These are phyloP conservation scores for Laticauda laticaudata DNA, from an alignment of 2,113 vertebrate species.

Conservation along the genomic window DNA sequence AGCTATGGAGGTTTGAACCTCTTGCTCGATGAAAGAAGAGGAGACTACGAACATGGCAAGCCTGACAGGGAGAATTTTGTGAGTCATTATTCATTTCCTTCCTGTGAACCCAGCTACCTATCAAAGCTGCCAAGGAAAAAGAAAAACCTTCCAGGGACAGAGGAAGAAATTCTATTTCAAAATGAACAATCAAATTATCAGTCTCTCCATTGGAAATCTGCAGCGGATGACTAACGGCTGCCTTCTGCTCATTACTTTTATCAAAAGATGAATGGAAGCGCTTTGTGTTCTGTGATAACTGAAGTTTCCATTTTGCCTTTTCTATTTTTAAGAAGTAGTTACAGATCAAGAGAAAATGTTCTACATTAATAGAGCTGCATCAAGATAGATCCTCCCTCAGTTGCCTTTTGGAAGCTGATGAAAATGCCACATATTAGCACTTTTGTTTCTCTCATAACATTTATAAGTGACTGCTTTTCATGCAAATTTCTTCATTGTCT, in stretches of 20 bases:
- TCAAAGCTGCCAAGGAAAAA: conserved; percentile 58
- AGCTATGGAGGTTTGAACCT: background rate
- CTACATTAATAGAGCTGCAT: conserved; percentile 55
- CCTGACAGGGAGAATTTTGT: conserved; percentile 33
- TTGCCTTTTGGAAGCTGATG: conserved; percentile 58
- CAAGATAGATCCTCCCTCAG: conserved; percentile 65
- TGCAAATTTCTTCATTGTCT: conserved; percentile 70
- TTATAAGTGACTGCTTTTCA: conserved; percentile 66
- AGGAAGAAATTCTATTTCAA: conserved; percentile 61
- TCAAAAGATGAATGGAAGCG: conserved; percentile 65
- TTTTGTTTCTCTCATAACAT: conserved; percentile 65
- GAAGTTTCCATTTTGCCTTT: conserved; percentile 68
- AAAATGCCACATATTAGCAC: conserved; percentile 62
- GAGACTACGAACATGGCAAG: background rate
- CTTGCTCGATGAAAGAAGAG: conserved; percentile 30
- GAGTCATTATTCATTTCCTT: conserved; percentile 43
- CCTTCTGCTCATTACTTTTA: conserved; percentile 65
- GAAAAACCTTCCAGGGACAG: conserved; percentile 54
- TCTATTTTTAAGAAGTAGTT: conserved; percentile 71
- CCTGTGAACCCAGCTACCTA: conserved; percentile 53
- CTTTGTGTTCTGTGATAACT: conserved; percentile 63
- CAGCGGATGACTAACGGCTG: conserved; percentile 65
- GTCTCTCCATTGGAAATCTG: conserved; percentile 61
- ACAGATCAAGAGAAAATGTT: conserved; percentile 68
- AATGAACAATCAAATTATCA: conserved; percentile 69